Percentiles rank a stretch among this genome's conserved stretches.
phyloP scores from a whole-genome alignment of 1,140 invertebrate species.

The Artemia franciscana region DNA sequence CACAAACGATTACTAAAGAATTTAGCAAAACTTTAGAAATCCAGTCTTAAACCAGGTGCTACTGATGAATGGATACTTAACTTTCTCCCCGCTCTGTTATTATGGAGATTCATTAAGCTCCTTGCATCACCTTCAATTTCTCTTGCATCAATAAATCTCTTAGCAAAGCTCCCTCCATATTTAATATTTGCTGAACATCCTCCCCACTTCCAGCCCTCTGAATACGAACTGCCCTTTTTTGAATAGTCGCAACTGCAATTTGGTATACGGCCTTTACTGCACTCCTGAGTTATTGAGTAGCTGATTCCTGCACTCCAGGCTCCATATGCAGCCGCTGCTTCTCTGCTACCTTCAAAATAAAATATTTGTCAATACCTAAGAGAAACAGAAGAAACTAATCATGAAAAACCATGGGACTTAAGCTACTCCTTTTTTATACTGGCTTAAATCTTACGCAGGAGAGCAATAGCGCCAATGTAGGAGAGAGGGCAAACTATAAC shows the following conservation, averaged over 20 bases:
- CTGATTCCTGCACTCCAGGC: slow-evolving; percentile 71
- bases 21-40: no score
- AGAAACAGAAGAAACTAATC: no score
- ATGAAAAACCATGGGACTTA: no score
- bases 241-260: slow-evolving; percentile 54
- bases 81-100: slow-evolving; percentile 79
- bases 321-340: slow-evolving; percentile 76
- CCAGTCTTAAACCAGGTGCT: no score
- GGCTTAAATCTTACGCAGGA: no score
- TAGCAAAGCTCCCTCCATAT: slow-evolving; percentile 47
- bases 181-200: slow-evolving; percentile 60
- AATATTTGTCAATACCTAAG: no score
- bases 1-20: no score
- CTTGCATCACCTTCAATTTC: slow-evolving; percentile 58
- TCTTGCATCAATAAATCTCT: slow-evolving; percentile 57
- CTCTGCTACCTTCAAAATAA: slow-evolving; percentile 43
- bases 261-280: slow-evolving; percentile 62
- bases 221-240: slow-evolving; percentile 11
- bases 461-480: no score
- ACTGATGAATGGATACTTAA: no score
- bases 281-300: slow-evolving; percentile 67
- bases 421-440: no score
- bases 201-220: slow-evolving; percentile 50
- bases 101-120: slow-evolving; percentile 87
- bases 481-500: no score